These are phyloP conservation scores for Xiphydria camelus DNA, from an alignment of 2,888 invertebrate species.

Conservation along the genomic window DNA sequence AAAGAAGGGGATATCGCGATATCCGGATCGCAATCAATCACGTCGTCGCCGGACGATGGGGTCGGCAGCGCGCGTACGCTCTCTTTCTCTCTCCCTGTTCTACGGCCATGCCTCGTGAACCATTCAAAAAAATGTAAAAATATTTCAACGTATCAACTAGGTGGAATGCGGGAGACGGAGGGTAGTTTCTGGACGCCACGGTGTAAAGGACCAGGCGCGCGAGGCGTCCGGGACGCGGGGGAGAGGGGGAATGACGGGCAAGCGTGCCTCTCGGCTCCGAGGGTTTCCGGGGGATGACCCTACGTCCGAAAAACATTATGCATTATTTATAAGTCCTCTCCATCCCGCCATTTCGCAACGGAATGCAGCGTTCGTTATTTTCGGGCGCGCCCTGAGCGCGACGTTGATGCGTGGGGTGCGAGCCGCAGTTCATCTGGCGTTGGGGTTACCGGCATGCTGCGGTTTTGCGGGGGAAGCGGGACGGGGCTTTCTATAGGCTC, in stretches of 20 bases:
- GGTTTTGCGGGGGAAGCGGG: too few relatives aligned
- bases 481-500: too few relatives aligned
- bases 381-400: neutral
- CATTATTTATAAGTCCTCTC: slow-evolving; percentile 46
- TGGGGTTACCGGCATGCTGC: too few relatives aligned
- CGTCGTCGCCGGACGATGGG: slow-evolving; percentile 23
- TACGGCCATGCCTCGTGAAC: slow-evolving; percentile 58
- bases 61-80: slow-evolving; percentile 5
- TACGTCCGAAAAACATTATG: slow-evolving; percentile 55
- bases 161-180: too few relatives aligned
- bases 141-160: too few relatives aligned
- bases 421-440: slow-evolving; percentile 36
- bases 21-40: slow-evolving; percentile 38
- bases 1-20: slow-evolving; percentile 8
- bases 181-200: neutral
- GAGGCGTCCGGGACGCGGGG: slow-evolving; percentile 4
- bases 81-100: slow-evolving; percentile 25
- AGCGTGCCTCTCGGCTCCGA: too few relatives aligned
- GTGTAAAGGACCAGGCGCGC: slow-evolving; percentile 1
- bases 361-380: slow-evolving; percentile 12
- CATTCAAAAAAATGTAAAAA: too few relatives aligned
- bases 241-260: too few relatives aligned
- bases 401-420: slow-evolving; percentile 16
- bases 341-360: slow-evolving; percentile 22
- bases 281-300: too few relatives aligned